Conservation (phyloP, 2,888 invertebrate species). For the Anoncus sp. region DNA sequence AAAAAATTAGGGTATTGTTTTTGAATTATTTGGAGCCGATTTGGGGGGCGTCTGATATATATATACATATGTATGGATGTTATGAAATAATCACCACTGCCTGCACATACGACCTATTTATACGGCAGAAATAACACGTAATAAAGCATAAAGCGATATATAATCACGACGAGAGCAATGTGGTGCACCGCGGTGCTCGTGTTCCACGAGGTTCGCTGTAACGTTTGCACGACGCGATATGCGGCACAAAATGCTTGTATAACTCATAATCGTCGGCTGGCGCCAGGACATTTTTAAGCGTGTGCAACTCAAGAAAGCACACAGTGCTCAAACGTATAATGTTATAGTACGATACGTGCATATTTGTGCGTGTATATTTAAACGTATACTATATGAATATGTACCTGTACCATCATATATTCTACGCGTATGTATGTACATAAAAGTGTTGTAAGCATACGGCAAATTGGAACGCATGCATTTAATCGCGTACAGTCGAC, state of each 20-base stretch:
- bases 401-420: neutral
- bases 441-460: constrained; percentile 3
- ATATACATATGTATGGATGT: no score
- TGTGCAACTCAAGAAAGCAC: constrained; percentile 35
- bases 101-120: constrained; percentile 11
- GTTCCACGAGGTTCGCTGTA: constrained; percentile 20
- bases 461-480: constrained; percentile 45
- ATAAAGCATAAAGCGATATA: constrained; percentile 72
- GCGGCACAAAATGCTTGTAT: constrained; percentile 66
- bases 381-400: neutral
- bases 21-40: no score
- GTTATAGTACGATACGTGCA: constrained; percentile 3
- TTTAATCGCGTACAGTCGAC: constrained; percentile 35
- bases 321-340: constrained; percentile 8
- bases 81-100: constrained; percentile 28
- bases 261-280: constrained; percentile 72
- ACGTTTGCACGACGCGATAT: constrained; percentile 18
- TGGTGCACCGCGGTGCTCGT: constrained; percentile 46
- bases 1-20: no score
- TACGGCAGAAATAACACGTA: constrained; percentile 67
- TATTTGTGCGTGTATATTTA: constrained; percentile 10
- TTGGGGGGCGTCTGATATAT: no score
- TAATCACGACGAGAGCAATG: constrained; percentile 69
- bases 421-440: neutral
- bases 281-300: constrained; percentile 66